Base-by-base conservation (phyloP, 2,888 invertebrate genomes). In the Epiblema foenella region DNA sequence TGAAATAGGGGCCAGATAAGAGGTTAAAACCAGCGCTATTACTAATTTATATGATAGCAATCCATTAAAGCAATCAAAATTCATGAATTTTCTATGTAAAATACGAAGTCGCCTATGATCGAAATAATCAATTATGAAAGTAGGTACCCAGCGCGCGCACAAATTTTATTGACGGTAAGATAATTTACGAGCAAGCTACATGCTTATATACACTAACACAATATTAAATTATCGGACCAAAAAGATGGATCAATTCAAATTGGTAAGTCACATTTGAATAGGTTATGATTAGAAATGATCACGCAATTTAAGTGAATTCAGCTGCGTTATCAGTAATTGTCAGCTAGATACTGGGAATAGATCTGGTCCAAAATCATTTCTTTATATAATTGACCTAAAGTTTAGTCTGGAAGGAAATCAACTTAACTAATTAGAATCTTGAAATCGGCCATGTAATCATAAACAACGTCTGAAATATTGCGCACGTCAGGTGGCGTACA, bases 271-370 rank as follows among this genome's bases (percentile, higher is more conserved):
- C 11, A 49, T 24, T n/a, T n/a, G n/a, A n/a, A n/a, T n/a, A n/a
- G n/a, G n/a, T n/a, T n/a, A n/a, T n/a, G n/a, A n/a, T 42, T 59
- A 39, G 18, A 46, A 24, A 60, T 46, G 20, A 46, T 15, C 60
- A 60, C 24, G 24, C 7, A 29, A 46, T 10, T 10, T 5, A 24
- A 42, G 59, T 42, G 20, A 46, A 60, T 46, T 60, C n/a, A 46
- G 24, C 60, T 60, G 11, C 5, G n/a, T 42, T 42, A n/a, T 24
- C 24, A 4, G 24, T 24, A 24, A 24, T 3, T 60, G n/a, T 46
- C 24, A 24, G 24, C 24, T 24, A 24, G 20, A 20, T 39, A 8
- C 11, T 60, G 46, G 15, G 39, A 42, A 42, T 3, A 42, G 37
- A 15, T 20, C 18, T 58, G 12, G 57, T 58, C 39, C 58, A 39